Percentiles rank a stretch among this genome's conserved stretches.
phyloP scores from a whole-genome alignment of 2,888 invertebrate genomes.

The Tiphia femorata region DNA sequence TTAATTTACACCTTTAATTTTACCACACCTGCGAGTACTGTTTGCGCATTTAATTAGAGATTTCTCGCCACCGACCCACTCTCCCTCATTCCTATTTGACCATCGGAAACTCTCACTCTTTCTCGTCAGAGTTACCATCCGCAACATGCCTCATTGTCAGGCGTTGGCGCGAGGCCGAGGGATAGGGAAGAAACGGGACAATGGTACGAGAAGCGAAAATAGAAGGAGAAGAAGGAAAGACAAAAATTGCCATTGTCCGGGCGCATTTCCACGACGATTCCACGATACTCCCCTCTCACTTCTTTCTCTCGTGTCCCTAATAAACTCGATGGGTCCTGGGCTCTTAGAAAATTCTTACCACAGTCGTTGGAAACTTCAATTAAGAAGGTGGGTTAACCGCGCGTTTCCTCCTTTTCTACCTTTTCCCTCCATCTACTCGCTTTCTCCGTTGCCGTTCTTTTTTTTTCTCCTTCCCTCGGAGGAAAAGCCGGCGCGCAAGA shows the following conservation, averaged over 20 bases:
- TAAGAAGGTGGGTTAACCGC: too few relatives aligned
- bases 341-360: background rate
- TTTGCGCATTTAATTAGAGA: constrained; percentile 50
- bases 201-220: background rate
- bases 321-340: constrained; percentile 25
- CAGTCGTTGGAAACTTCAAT: background rate
- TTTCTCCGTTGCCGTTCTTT: too few relatives aligned
- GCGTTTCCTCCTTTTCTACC: too few relatives aligned
- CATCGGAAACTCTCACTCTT: constrained; percentile 27
- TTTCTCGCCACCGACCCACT: constrained; percentile 46
- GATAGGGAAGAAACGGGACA: background rate
- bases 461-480: too few relatives aligned
- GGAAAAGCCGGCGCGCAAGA: too few relatives aligned
- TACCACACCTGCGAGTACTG: too few relatives aligned
- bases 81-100: constrained; percentile 32
- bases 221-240: background rate
- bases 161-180: background rate
- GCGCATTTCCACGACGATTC: constrained; percentile 12
- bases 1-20: too few relatives aligned
- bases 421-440: too few relatives aligned
- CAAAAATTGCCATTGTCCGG: constrained; percentile 30
- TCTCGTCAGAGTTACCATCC: constrained; percentile 19
- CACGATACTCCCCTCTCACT: constrained; percentile 28
- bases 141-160: constrained; percentile 38
- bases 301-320: constrained; percentile 24